Evolutionary conservation across 2,888 invertebrate genomes (phyloP).

Genomic region (Mycalesis mineus): DNA sequence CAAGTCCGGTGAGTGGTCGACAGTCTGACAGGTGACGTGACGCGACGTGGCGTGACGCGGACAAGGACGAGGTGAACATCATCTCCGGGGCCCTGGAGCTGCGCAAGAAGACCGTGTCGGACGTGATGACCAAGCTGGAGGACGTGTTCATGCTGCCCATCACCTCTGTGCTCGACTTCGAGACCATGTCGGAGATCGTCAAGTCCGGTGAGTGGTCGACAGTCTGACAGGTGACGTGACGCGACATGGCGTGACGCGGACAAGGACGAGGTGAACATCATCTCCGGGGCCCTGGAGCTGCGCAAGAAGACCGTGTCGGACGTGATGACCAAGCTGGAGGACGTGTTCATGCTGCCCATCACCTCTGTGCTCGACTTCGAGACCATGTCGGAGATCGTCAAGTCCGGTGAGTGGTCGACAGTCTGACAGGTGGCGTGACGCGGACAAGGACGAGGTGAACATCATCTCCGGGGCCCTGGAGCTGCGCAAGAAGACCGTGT

Average conservation of each 20-base stretch:
- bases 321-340: conserved; percentile 97
- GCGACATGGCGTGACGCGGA: conserved; percentile 93
- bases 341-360: conserved; percentile 96
- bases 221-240: conserved; percentile 93
- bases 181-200: conserved; percentile 97
- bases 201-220: conserved; percentile 84
- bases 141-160: conserved; percentile 98
- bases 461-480: too few species aligned
- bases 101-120: conserved; percentile 93
- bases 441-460: too few species aligned
- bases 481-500: not conserved
- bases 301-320: conserved; percentile 94
- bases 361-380: conserved; percentile 95
- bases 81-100: conserved; percentile 91
- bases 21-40: too few species aligned
- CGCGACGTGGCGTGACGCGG: too few species aligned
- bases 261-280: conserved; percentile 97
- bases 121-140: conserved; percentile 97
- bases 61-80: conserved; percentile 81
- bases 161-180: conserved; percentile 93
- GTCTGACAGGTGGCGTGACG: not conserved
- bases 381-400: conserved; percentile 97
- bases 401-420: conserved; percentile 81
- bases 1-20: conserved; percentile 88
- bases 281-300: conserved; percentile 96